Base-by-base conservation (phyloP, 2,797 vertebrate species). In the Xerus rutilus region DNA sequence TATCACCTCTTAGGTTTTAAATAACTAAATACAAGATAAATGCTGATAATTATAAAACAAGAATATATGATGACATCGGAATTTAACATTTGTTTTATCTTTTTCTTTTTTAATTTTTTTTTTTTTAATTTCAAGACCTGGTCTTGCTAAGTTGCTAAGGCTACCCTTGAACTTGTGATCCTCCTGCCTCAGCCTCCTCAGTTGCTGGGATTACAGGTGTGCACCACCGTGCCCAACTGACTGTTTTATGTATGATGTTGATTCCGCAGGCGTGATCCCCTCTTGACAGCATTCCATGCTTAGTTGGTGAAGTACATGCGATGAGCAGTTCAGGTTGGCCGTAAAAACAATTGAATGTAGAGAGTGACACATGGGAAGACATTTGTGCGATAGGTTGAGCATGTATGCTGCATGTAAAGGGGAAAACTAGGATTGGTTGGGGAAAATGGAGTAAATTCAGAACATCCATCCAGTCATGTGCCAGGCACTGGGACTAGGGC, bases 11-110 rank as follows among this genome's bases (percentile, higher is more conserved):
- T 64, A 74, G 78, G 67, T 83, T 95, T 90, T 93, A 52, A 39
- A 39, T 39, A 39, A 39, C 65, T 84, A 92, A 86, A 96, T 82
- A 39, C n/a, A 91, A 93, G 95, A 67, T 83, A 92, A 87, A 72
- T 18, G 57, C 12, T 86, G 35, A 67, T 30, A 89, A 45, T 20
- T 90, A 20, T 84, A 90, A 91, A 92, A 47, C 54, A 59, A 79
- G 74, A 64, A 76, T 45, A 52, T 15, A 32, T 72, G 54, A 23
- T 65, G 69, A 88, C 64, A 47, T 13, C 92, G 93, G 94, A 95
- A 81, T 73, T 70, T 70, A 89, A 64, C 54, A 28, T 52, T 7
- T 43, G 77, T 89, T 74, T 45, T 77, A 39, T 86, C 28, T 89
- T 21, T 64, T 59, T 81, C 62, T 92, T 47, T 43, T 82, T 78